Evolutionary conservation across 2,113 vertebrate species (phyloP).

Genomic region (Chloropsis hardwickii): DNA sequence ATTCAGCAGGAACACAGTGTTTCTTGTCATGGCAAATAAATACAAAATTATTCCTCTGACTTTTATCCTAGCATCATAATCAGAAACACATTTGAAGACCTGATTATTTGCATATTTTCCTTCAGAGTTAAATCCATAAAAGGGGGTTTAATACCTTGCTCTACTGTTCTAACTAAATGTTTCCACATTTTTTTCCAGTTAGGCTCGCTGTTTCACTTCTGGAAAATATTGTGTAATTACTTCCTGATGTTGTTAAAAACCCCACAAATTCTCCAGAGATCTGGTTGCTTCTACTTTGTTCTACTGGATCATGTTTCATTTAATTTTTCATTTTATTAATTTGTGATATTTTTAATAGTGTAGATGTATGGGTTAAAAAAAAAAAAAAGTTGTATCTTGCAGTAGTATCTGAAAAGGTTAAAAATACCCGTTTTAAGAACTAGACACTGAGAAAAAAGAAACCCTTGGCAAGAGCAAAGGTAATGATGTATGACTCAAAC

Average conservation of each 20-base stretch:
- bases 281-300: conserved; percentile 66
- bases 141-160: conserved; percentile 75
- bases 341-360: conserved; percentile 22
- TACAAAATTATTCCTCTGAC: conserved; percentile 58
- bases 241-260: conserved; percentile 73
- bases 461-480: conserved; percentile 51
- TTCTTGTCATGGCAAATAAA: conserved; percentile 54
- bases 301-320: conserved; percentile 63
- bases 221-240: conserved; percentile 79
- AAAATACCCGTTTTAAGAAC: background rate
- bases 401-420: background rate
- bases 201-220: conserved; percentile 79
- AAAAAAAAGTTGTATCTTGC: background rate
- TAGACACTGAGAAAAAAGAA: background rate
- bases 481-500: conserved; percentile 47
- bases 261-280: conserved; percentile 61
- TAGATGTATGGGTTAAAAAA: background rate
- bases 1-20: conserved; percentile 33
- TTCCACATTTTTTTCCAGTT: conserved; percentile 82
- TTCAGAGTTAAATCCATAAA: conserved; percentile 78
- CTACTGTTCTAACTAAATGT: conserved; percentile 82
- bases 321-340: conserved; percentile 70
- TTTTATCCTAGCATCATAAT: conserved; percentile 73
- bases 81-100: conserved; percentile 71
- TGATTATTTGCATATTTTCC: conserved; percentile 81